Evolutionary conservation across 2,888 invertebrate species (phyloP), one percentile per base, ranked within the genome.

Genomic region (Andricus quercusramuli): DNA sequence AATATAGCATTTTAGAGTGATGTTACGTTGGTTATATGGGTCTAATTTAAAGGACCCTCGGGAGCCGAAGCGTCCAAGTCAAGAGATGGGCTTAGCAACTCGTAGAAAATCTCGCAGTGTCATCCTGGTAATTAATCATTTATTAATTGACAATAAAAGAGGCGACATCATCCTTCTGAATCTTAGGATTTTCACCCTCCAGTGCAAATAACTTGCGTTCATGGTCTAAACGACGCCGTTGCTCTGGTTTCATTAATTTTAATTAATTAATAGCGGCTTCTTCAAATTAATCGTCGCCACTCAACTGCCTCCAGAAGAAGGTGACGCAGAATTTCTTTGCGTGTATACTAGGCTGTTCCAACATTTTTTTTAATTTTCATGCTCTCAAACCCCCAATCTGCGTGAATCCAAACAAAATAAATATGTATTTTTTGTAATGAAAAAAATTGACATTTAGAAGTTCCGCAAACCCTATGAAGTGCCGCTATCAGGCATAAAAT

Each of bases 131-230:
- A 91, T 91, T 91, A 91, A 91, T 91, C 90, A 91, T 89, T 86
- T 87, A 91, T 91, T 91, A 91, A 91, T 91, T 91, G 90, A 89
- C 88, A 90, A 89, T 89, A 90, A 90, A 91, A 90, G 89, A 83
- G 86, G 85, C 86, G 85, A 86, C n/a, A 88, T 90, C 90, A 90
- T 90, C 88, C 86, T 83, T 74, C 82, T 82, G 88, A 89, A 90
- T 90, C 90, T 81, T 87, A 83, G 81, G 86, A 86, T 86, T 89
- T 86, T 87, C 82, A 51, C 66, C 76, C 56, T 68, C 74, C 84
- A 84, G 82, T 79, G 84, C 81, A 80, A 83, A 81, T 81, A 82
- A 82, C 79, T 81, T 70, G 79, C 74, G 82, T 78, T 65, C 66
- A 77, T 68, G 78, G 81, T 80, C 82, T 84, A 84, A 87, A 85